These are phyloP conservation scores for Dissostichus mawsoni DNA, from an alignment of 2,113 vertebrate species.

Conservation along the genomic window DNA sequence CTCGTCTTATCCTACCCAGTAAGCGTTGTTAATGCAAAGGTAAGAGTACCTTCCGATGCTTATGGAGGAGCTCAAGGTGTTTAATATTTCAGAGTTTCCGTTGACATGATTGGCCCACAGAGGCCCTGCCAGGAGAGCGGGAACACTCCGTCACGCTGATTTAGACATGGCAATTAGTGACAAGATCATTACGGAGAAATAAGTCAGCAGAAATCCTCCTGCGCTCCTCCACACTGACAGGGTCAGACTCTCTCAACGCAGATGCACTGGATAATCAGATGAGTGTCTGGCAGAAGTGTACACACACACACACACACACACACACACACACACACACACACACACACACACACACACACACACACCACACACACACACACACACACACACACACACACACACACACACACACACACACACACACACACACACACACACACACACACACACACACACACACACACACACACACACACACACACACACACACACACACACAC, in stretches of 20 bases:
- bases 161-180: slow-evolving; percentile 75
- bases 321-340: not conserved
- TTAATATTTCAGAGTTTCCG: slow-evolving; percentile 83
- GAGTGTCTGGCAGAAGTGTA: slow-evolving; percentile 23
- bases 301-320: slow-evolving; percentile 22
- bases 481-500: not conserved
- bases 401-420: slow-evolving; percentile 9
- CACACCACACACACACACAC: not conserved
- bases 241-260: not conserved
- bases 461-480: slow-evolving; percentile 18
- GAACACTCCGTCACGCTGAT: slow-evolving; percentile 76
- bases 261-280: slow-evolving; percentile 22
- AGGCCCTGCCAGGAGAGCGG: slow-evolving; percentile 48
- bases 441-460: slow-evolving; percentile 19
- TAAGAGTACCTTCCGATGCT: slow-evolving; percentile 65
- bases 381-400: not conserved
- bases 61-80: slow-evolving; percentile 62
- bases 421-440: slow-evolving; percentile 6
- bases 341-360: not conserved
- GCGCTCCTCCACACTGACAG: slow-evolving; percentile 2
- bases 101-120: slow-evolving; percentile 64
- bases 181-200: slow-evolving; percentile 56
- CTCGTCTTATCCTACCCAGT: slow-evolving; percentile 39
- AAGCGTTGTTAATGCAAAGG: slow-evolving; percentile 69
- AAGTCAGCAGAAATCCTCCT: slow-evolving; percentile 54